Conservation (phyloP, 2,888 invertebrate species). For the Toxonevra muliebris region DNA sequence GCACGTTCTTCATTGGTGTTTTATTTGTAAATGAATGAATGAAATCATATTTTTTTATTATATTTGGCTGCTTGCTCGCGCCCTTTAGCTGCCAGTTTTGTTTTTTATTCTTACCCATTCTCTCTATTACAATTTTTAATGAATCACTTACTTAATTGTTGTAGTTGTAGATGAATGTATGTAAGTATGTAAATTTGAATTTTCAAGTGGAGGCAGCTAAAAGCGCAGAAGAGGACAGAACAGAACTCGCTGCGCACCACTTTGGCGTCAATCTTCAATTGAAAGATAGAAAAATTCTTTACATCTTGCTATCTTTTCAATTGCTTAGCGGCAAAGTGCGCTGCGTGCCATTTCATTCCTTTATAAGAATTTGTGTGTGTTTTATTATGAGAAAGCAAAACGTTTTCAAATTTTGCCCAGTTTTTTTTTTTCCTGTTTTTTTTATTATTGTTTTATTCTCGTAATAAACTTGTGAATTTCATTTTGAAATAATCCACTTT, state of each 20-base stretch:
- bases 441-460: no score
- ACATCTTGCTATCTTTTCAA: background rate
- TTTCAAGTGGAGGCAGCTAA: background rate
- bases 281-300: background rate
- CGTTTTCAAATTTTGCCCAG: no score
- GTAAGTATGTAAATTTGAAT: constrained; percentile 9
- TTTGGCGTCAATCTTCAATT: background rate
- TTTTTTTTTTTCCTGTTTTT: no score
- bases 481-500: no score
- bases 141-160: constrained; percentile 29
- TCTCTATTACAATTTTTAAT: constrained; percentile 16
- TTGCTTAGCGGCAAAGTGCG: background rate
- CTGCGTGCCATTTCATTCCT: background rate
- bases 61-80: background rate
- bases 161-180: background rate
- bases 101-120: no score
- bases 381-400: no score
- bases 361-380: no score
- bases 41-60: constrained; percentile 6
- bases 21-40: constrained; percentile 24
- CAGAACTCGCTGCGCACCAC: constrained; percentile 1
- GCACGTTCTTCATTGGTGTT: constrained; percentile 24
- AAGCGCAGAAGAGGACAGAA: no score
- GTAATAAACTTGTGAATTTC: no score
- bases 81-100: background rate